Evolutionary conservation across 2,888 invertebrate genomes (phyloP).

Genomic region (Tiliacea aurago): DNA sequence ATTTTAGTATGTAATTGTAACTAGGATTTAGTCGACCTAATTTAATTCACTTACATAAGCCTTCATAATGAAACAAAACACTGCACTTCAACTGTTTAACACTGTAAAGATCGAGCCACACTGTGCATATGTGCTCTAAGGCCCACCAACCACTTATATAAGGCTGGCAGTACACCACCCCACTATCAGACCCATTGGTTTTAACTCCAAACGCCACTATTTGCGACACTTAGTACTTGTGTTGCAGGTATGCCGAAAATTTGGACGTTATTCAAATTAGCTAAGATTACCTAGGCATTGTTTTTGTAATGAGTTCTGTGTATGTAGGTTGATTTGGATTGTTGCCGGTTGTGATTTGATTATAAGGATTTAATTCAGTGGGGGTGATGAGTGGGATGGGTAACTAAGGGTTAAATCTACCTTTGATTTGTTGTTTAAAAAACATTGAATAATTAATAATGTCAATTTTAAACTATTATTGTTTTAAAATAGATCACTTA

Average conservation of each 20-base stretch:
- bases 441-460: not conserved
- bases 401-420: not conserved
- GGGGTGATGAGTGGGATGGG: not conserved
- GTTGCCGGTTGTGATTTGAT: conserved; percentile 15
- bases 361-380: not conserved
- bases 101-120: conserved; percentile 67
- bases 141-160: conserved; percentile 78
- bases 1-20: not conserved
- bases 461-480: no score
- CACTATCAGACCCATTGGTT: conserved; percentile 72
- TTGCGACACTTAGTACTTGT: conserved; percentile 67
- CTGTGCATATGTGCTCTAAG: conserved; percentile 77
- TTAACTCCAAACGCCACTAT: conserved; percentile 61
- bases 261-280: conserved; percentile 57
- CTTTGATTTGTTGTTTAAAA: not conserved
- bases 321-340: conserved; percentile 28
- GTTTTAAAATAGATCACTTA: no score
- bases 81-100: conserved; percentile 71
- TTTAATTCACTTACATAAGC: conserved; percentile 81
- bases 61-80: conserved; percentile 77
- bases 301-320: conserved; percentile 34
- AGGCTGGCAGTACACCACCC: conserved; percentile 73
- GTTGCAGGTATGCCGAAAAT: conserved; percentile 60
- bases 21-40: conserved; percentile 11
- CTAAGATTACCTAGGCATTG: conserved; percentile 37